Evolutionary conservation across 30 jellyfish, hydroid and myxozoan species (phyloP).

Genomic region (Hydractinia symbiolongicarpus): DNA sequence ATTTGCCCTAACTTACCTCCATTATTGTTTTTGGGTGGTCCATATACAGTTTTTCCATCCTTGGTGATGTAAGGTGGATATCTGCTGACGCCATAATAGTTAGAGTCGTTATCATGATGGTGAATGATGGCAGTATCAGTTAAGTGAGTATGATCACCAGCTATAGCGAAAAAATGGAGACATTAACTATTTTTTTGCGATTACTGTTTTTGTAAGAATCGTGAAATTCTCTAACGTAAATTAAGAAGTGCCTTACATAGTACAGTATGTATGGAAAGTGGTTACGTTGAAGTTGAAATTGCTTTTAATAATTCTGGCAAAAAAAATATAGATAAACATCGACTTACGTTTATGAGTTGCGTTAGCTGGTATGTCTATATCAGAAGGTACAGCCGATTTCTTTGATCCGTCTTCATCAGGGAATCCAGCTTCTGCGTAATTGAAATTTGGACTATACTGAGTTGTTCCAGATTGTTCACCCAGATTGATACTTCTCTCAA

Average conservation of each 20-base stretch:
- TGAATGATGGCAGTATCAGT: constrained; percentile 75
- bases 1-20: neutral
- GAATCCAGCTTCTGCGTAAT: neutral
- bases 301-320: no score
- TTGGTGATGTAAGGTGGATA: constrained; percentile 64
- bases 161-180: constrained; percentile 25
- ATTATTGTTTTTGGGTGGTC: constrained; percentile 12
- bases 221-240: no score
- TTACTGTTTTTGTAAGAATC: no score
- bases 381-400: constrained; percentile 26
- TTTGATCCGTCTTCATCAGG: neutral
- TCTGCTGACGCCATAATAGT: constrained; percentile 81
- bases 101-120: constrained; percentile 47
- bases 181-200: neutral
- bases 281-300: no score
- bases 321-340: no score
- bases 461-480: neutral
- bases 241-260: no score
- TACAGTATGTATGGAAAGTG: no score
- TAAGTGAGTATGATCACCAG: constrained; percentile 72
- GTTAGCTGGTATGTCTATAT: constrained; percentile 10
- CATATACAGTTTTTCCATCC: constrained; percentile 25
- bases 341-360: constrained; percentile 24
- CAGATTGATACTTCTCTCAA: constrained; percentile 6
- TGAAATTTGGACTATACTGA: neutral